A percentile compares a stretch with the other conserved stretches of the same genome.
These are phyloP conservation scores for Cryptoblepharus egeriae DNA, from an alignment of 2,797 vertebrate species.

Conservation along the genomic window DNA sequence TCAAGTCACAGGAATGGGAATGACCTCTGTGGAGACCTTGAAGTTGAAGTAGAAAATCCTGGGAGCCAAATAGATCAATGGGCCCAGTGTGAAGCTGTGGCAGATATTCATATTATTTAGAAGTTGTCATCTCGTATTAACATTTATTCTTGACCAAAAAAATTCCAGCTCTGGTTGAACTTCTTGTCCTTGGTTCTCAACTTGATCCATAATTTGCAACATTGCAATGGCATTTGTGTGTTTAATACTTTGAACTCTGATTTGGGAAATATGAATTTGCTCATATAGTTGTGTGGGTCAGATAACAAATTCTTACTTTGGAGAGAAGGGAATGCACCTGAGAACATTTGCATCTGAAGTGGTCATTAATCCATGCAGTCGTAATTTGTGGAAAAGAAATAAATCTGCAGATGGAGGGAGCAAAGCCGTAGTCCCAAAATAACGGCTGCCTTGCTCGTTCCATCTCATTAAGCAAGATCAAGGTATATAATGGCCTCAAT, in stretches of 20 bases:
- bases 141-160: background rate
- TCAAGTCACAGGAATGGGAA: too few species aligned
- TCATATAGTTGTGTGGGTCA: slow-evolving; percentile 37
- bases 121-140: too few species aligned
- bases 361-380: slow-evolving; percentile 73
- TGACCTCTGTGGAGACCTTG: too few species aligned
- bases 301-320: slow-evolving; percentile 64
- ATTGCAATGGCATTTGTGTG: rapidly evolving
- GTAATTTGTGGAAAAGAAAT: too few species aligned
- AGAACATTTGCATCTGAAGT: slow-evolving; percentile 57
- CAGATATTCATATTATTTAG: too few species aligned
- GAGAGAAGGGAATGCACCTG: slow-evolving; percentile 65
- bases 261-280: slow-evolving; percentile 50
- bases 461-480: slow-evolving; percentile 69
- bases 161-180: background rate
- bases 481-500: slow-evolving; percentile 71
- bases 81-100: too few species aligned
- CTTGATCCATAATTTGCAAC: rapidly evolving
- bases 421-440: slow-evolving; percentile 67
- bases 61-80: too few species aligned
- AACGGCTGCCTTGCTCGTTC: slow-evolving; percentile 61
- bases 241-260: slow-evolving; percentile 47
- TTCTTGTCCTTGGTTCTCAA: background rate
- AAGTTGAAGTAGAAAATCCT: too few species aligned
- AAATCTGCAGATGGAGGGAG: slow-evolving; percentile 67